Percentiles rank a stretch among this genome's conserved stretches.
phyloP scores from a whole-genome alignment of 2,113 vertebrate genomes.

The Atrichornis clamosus region DNA sequence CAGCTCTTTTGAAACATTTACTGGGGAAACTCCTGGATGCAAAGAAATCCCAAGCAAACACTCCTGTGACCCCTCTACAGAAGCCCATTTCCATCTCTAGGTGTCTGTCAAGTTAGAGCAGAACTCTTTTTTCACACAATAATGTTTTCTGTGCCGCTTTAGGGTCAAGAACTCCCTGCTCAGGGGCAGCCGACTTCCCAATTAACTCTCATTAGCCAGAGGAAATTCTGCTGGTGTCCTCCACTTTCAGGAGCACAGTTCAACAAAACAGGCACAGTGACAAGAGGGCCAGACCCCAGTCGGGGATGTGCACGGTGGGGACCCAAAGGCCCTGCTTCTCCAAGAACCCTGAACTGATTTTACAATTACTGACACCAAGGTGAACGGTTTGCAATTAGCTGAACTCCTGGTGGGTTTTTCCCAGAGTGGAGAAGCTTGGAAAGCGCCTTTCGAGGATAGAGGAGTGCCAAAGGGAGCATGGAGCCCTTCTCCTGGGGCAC shows the following conservation, averaged over 20 bases:
- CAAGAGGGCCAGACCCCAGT: neutral
- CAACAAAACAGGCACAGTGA: neutral
- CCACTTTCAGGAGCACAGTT: neutral
- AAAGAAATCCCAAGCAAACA: neutral
- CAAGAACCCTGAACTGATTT: neutral
- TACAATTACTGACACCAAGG: neutral
- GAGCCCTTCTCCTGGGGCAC: neutral
- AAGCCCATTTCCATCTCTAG: neutral
- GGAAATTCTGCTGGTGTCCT: neutral
- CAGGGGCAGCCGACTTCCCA: neutral
- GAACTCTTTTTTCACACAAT: neutral
- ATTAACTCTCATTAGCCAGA: neutral
- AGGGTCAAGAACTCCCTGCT: neutral
- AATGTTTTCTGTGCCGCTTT: neutral
- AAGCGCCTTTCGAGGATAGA: neutral
- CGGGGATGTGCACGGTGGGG: neutral
- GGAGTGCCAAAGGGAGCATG: rapidly evolving
- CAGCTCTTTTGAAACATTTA: neutral
- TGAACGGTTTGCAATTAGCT: neutral
- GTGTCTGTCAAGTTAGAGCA: neutral
- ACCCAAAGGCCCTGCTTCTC: neutral
- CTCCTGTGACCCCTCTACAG: neutral
- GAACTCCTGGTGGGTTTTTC: neutral
- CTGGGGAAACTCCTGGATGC: neutral
- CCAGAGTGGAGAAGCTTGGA: neutral